Base-by-base conservation (phyloP, 2,113 vertebrate genomes). In the Apaloderma vittatum region DNA sequence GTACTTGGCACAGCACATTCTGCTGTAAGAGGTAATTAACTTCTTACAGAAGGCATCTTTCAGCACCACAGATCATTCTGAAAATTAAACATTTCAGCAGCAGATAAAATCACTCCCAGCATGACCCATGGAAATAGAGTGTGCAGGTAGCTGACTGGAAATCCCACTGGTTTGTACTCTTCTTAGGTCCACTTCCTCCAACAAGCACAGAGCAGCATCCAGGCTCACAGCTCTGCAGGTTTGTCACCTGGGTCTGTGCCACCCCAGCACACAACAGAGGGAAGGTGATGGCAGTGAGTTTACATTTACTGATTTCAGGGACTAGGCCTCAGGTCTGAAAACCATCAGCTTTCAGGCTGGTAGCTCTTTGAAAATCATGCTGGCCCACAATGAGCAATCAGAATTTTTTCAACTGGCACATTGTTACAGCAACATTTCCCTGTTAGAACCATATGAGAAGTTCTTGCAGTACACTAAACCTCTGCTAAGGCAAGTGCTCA, bases 41-140 rank as follows among this genome's bases (percentile, higher is more conserved):
- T 30, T 29, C 74, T 74, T 78, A 17, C n/a, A 77, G 79, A 66
- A 55, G 32, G 45, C 43, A 19, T 26, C 61, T 58, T n/a, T 70
- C 4, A 2, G 45, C 72, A 34, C n/a, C 3, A 1, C 58, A 49
- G 26, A 14, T 4, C 34, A 61, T 3, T 6, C 12, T 45, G 34
- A 82, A 79, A 88, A 94, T 34, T 15, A 43, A 88, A 59, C 34
- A 32, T 71, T 86, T 48, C 79, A 49, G 62, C 54, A 61, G 79
- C 58, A 83, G 66, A 70, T 32, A 83, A 88, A 86, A 36, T 12
- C 83, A 90, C 26, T 4, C 20, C 9, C 66, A 90, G 37, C 66
- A 55, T 51, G 37, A 46, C 9, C 52, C n/a, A 19, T 2, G 11
- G 74, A 58, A 67, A 67, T 3, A 17, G 34, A 2, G 26, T 15